Percentiles rank a stretch among this genome's conserved stretches.
Evolutionary conservation across 2,888 invertebrate species (phyloP).

Genomic region (Campoletis raptor): DNA sequence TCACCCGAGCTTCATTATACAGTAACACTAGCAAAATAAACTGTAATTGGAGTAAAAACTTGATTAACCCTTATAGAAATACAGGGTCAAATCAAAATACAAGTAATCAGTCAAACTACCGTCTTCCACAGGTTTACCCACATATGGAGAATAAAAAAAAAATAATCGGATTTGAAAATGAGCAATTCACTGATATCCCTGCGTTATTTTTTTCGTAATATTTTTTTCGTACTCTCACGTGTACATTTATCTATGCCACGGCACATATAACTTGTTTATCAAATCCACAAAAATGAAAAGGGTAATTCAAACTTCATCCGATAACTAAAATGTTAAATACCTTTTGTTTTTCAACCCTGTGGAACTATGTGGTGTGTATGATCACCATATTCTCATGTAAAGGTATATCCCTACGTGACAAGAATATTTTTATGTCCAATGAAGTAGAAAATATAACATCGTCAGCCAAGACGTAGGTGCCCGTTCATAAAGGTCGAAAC

Average conservation of each 20-base stretch:
- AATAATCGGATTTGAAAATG: background rate
- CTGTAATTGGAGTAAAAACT: background rate
- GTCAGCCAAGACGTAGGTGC: constrained; percentile 46
- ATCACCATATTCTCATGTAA: background rate
- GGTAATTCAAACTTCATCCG: background rate
- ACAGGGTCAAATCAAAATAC: background rate
- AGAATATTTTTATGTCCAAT: constrained; percentile 58
- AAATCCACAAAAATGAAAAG: background rate
- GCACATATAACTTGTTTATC: background rate
- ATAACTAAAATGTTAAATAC: background rate
- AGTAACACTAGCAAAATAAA: background rate
- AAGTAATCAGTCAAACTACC: too few relatives aligned
- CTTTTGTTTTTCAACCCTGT: background rate
- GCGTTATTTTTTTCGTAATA: background rate
- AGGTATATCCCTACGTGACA: constrained; percentile 46
- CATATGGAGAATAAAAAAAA: background rate
- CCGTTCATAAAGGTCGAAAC: constrained; percentile 62
- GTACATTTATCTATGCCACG: background rate
- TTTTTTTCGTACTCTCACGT: background rate
- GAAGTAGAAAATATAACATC: constrained; percentile 54
- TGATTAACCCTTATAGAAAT: background rate
- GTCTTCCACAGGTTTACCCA: too few relatives aligned
- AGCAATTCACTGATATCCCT: background rate
- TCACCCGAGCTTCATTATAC: background rate
- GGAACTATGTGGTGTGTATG: background rate